Evolutionary conservation across 2,113 vertebrate genomes (phyloP).

Genomic region (Pituophis catenifer): DNA sequence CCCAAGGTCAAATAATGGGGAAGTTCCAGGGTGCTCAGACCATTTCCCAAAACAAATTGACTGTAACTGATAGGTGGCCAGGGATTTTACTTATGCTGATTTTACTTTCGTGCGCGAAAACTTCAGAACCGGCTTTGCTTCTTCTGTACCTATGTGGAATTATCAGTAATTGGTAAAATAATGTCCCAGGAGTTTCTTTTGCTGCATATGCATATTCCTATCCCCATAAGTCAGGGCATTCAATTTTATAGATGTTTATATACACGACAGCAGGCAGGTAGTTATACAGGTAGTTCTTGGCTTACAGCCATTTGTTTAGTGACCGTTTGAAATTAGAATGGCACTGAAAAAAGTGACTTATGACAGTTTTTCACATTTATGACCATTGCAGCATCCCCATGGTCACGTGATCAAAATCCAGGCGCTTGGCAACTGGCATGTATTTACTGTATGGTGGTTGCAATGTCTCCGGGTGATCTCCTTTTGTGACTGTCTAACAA

Average conservation of each 20-base stretch:
- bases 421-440: no score
- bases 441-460: not conserved
- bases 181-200: not conserved
- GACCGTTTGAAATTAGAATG: not conserved
- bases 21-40: not conserved
- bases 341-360: not conserved
- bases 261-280: not conserved
- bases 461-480: not conserved
- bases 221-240: not conserved
- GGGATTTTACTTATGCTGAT: not conserved
- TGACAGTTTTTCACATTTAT: not conserved
- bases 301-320: not conserved
- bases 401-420: no score
- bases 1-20: no score
- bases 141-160: not conserved
- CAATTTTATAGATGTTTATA: not conserved
- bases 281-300: not conserved
- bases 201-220: not conserved
- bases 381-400: no score
- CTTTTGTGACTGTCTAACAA: not conserved
- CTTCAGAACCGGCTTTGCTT: not conserved
- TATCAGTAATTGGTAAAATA: not conserved
- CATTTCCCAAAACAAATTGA: not conserved
- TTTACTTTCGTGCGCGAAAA: not conserved
- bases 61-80: not conserved